Percentiles rank a stretch among this genome's conserved stretches.
phyloP scores from a whole-genome alignment of 2,888 invertebrate genomes.

The Microplitis deprimator region DNA sequence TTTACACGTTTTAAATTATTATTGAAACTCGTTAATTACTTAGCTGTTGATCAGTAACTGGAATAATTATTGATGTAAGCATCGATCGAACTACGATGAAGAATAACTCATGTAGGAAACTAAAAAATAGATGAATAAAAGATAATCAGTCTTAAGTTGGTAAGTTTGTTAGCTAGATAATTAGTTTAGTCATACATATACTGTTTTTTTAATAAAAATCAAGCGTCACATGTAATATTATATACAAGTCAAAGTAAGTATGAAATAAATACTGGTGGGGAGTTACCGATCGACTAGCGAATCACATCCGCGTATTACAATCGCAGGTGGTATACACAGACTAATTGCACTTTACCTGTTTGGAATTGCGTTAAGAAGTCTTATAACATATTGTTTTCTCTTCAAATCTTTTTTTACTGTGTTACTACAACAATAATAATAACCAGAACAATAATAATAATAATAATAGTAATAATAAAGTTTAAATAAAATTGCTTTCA shows the following conservation, averaged over 20 bases:
- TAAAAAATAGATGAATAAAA: too few relatives aligned
- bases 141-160: too few relatives aligned
- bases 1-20: too few relatives aligned
- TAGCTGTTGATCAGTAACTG: too few relatives aligned
- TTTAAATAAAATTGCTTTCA: too few relatives aligned
- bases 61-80: too few relatives aligned
- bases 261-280: constrained; percentile 38
- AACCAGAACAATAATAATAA: too few relatives aligned
- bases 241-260: background rate
- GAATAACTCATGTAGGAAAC: too few relatives aligned
- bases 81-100: too few relatives aligned
- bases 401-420: constrained; percentile 35
- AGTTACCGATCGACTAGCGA: constrained; percentile 36
- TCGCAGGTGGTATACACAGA: constrained; percentile 56
- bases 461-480: too few relatives aligned
- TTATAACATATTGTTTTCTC: background rate
- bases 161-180: too few relatives aligned
- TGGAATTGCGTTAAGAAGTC: constrained; percentile 33
- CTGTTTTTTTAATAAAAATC: background rate
- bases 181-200: background rate
- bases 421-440: background rate
- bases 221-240: background rate
- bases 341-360: constrained; percentile 66
- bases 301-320: constrained; percentile 52
- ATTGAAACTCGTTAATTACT: too few relatives aligned